Percentiles rank a stretch among this genome's conserved stretches.
Evolutionary conservation across 2,888 invertebrate species (phyloP).

Genomic region (Andricus quercusramuli): DNA sequence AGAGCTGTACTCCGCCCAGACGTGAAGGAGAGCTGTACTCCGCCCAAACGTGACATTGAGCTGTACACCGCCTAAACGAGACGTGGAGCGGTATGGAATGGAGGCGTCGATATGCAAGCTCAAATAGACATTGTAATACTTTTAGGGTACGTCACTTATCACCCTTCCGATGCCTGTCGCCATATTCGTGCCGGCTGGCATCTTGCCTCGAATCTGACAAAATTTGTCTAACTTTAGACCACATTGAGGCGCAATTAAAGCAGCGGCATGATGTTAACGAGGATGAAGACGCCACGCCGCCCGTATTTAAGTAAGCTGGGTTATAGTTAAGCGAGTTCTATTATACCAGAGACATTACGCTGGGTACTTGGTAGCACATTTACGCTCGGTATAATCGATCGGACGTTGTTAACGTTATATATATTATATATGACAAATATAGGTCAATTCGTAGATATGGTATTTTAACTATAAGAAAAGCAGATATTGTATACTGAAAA

Average conservation of each 20-base stretch:
- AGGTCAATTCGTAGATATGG: background rate
- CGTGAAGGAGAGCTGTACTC: too few relatives aligned
- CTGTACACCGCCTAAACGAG: too few relatives aligned
- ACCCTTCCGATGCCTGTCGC: background rate
- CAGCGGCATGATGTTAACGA: conserved; percentile 31
- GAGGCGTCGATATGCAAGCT: too few relatives aligned
- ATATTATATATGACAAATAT: background rate
- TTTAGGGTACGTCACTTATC: background rate
- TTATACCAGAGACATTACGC: too few relatives aligned
- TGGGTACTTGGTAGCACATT: too few relatives aligned
- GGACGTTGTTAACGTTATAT: background rate
- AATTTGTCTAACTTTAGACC: conserved; percentile 55
- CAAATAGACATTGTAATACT: background rate
- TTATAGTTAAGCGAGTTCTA: background rate
- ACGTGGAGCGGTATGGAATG: too few relatives aligned
- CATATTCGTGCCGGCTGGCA: conserved; percentile 49
- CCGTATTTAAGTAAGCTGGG: background rate
- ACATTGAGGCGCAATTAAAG: conserved; percentile 57
- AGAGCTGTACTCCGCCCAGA: too few relatives aligned
- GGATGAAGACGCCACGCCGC: background rate
- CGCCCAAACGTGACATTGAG: too few relatives aligned
- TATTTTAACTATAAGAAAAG: too few relatives aligned
- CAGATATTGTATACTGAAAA: too few relatives aligned
- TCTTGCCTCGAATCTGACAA: conserved; percentile 42
- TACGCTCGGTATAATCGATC: background rate